Percentiles rank a stretch among this genome's conserved stretches.
Evolutionary conservation across 1,140 invertebrate genomes (phyloP).

Genomic region (Centruroides sculpturatus): DNA sequence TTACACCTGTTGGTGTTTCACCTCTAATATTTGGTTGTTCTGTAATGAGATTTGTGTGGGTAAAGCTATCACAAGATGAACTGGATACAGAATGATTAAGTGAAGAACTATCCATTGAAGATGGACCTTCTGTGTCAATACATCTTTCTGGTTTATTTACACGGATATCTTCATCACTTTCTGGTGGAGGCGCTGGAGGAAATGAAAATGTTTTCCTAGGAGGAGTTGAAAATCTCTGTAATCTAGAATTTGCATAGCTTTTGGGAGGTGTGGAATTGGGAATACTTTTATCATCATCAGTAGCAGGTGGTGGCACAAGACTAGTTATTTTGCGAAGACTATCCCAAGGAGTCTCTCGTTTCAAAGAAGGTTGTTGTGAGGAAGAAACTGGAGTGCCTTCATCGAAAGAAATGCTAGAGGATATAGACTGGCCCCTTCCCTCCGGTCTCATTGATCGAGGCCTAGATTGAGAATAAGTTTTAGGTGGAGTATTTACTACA

Average conservation of each 20-base stretch:
- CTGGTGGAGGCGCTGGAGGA: neutral
- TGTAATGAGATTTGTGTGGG: too few species aligned
- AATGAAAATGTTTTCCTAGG: neutral
- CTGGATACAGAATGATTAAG: too few species aligned
- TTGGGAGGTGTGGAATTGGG: neutral
- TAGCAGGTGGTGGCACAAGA: neutral
- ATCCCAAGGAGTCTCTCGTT: neutral
- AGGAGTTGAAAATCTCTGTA: neutral
- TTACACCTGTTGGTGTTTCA: too few species aligned
- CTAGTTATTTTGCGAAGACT: neutral
- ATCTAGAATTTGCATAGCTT: neutral
- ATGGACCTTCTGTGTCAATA: too few species aligned
- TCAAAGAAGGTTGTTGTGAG: neutral
- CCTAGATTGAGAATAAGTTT: conserved; percentile 12
- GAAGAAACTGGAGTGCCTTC: neutral
- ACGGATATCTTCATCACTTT: too few species aligned
- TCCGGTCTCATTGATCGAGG: conserved; percentile 1
- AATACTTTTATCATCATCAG: neutral
- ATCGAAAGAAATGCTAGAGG: neutral
- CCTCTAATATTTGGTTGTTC: too few species aligned
- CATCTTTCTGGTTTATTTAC: too few species aligned
- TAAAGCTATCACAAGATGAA: too few species aligned
- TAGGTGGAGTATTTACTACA: conserved; percentile 13
- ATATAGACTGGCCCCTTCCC: neutral
- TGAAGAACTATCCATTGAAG: too few species aligned